phyloP scores from a whole-genome alignment of 2,113 vertebrate genomes.

The Anser cygnoides region DNA sequence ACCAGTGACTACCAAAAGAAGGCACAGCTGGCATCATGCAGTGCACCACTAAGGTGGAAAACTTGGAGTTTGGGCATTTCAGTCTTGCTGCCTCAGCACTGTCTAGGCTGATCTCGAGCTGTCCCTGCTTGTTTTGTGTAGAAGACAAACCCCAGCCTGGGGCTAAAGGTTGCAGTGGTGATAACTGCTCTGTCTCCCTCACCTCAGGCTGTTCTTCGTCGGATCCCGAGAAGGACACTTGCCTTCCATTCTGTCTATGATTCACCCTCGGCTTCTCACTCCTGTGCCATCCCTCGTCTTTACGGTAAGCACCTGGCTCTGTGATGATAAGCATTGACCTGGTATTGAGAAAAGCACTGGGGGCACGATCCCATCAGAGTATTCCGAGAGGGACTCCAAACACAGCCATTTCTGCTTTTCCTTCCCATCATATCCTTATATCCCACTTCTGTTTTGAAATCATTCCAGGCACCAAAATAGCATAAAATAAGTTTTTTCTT shows the following conservation, averaged over 20 bases:
- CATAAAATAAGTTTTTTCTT: not conserved
- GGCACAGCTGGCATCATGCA: not conserved
- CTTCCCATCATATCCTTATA: not conserved
- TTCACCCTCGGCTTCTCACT: conserved; percentile 91
- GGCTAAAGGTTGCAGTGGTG: not conserved
- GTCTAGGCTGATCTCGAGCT: accelerated
- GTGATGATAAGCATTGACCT: not conserved
- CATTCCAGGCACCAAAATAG: not conserved
- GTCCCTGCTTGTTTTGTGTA: not conserved
- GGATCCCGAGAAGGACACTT: conserved; percentile 95
- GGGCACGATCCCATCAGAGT: not conserved
- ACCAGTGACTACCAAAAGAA: not conserved
- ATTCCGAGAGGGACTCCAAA: not conserved
- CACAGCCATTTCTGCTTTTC: not conserved
- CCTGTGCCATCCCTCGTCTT: conserved; percentile 93
- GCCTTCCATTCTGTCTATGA: conserved; percentile 95
- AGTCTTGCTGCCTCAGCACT: not conserved
- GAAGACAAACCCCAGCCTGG: not conserved
- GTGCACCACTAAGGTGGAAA: not conserved
- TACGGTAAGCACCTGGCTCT: conserved; percentile 79
- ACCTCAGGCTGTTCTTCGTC: conserved; percentile 93
- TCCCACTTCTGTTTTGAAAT: not conserved
- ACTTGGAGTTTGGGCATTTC: not conserved
- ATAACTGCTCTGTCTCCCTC: not conserved
- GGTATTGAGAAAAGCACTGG: not conserved